Percentiles rank a stretch among this genome's conserved stretches.
phyloP scores from a whole-genome alignment of 2,113 vertebrate species.

The Leptosomus discolor region DNA sequence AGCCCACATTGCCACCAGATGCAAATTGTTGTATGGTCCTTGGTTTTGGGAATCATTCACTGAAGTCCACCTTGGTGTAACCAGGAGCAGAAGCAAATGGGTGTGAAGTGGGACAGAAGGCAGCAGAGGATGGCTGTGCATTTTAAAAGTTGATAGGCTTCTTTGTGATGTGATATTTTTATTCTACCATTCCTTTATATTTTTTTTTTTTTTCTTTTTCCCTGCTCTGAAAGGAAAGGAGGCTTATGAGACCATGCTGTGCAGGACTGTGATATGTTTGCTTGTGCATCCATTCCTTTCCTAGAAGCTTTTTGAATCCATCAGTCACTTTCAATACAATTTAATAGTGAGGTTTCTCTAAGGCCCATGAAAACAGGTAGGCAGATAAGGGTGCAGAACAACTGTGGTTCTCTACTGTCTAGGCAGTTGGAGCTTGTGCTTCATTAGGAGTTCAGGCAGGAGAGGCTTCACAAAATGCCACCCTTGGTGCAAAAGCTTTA shows the following conservation, averaged over 20 bases:
- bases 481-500: neutral
- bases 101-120: neutral
- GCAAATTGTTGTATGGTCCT: neutral
- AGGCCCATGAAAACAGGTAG: neutral
- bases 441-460: neutral
- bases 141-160: neutral
- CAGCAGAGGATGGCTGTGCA: neutral
- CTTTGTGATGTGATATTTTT: neutral
- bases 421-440: rapidly evolving
- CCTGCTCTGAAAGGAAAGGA: neutral
- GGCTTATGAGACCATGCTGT: neutral
- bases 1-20: neutral
- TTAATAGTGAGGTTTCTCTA: neutral
- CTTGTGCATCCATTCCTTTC: neutral
- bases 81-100: neutral
- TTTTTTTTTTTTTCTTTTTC: too few relatives aligned
- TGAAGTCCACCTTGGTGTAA: neutral
- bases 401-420: neutral
- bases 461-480: neutral
- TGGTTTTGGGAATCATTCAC: neutral
- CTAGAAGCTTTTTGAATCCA: neutral
- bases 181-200: neutral
- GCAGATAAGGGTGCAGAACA: neutral
- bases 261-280: neutral
- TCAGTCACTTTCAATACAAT: neutral